These are phyloP conservation scores for Sorex fumeus DNA, from an alignment of 2,113 vertebrate species.

Conservation along the genomic window DNA sequence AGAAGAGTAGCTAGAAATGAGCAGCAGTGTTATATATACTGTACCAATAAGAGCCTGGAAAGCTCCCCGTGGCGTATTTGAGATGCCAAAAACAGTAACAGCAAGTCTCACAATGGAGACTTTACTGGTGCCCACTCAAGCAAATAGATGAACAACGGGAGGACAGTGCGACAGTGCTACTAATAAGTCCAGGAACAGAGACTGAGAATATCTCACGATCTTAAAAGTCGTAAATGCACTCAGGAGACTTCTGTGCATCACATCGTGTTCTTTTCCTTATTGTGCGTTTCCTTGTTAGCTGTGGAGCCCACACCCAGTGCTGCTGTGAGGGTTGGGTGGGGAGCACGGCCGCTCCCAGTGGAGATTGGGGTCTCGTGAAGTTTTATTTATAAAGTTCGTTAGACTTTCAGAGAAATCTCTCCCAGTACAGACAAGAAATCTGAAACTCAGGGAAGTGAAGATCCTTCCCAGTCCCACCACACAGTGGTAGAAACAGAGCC, in stretches of 20 bases:
- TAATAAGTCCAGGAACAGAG: background rate
- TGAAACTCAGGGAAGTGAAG: background rate
- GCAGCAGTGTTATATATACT: too few relatives aligned
- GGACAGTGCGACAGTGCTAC: too few relatives aligned
- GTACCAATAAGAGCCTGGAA: background rate
- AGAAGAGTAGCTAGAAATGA: background rate
- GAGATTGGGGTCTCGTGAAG: too few relatives aligned
- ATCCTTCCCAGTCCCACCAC: background rate
- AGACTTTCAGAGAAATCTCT: conserved; percentile 10
- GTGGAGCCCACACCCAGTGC: too few relatives aligned
- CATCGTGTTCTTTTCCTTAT: background rate
- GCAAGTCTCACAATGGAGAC: too few relatives aligned
- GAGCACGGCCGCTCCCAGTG: too few relatives aligned
- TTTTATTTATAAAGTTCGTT: background rate
- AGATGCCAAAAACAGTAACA: too few relatives aligned
- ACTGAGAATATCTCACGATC: background rate
- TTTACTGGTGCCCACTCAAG: too few relatives aligned
- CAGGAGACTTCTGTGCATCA: background rate
- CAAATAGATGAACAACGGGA: too few relatives aligned
- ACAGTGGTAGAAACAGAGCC: background rate
- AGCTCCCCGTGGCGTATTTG: too few relatives aligned
- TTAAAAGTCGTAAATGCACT: background rate
- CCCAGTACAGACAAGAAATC: background rate
- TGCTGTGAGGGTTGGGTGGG: too few relatives aligned
- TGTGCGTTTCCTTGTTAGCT: too few relatives aligned